These are phyloP conservation scores for Brachionus asplanchnoidis DNA, from an alignment of 1,140 invertebrate genomes.

Conservation along the genomic window DNA sequence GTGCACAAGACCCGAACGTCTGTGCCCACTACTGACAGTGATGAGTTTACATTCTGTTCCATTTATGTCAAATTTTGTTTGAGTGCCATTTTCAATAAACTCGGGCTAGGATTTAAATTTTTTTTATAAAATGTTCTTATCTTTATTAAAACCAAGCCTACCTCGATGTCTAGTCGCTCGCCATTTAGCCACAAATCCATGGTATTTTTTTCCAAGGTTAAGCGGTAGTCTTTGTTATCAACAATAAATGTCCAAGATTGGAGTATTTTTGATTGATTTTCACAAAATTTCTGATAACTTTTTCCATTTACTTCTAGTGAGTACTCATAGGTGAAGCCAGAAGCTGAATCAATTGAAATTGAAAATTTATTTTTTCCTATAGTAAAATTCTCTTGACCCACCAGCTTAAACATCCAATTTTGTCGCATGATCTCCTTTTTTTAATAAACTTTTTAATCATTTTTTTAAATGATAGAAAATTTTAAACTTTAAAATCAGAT, in stretches of 20 bases:
- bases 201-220: constrained; percentile 74
- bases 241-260: constrained; percentile 63
- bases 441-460: constrained; percentile 42
- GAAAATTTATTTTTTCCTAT: constrained; percentile 60
- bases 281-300: constrained; percentile 69
- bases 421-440: constrained; percentile 68
- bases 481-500: constrained; percentile 14
- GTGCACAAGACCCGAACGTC: constrained; percentile 29
- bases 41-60: not conserved
- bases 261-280: constrained; percentile 68
- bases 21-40: constrained; percentile 22
- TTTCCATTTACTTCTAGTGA: constrained; percentile 65
- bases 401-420: constrained; percentile 83
- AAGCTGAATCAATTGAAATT: constrained; percentile 69
- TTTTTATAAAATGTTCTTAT: not conserved
- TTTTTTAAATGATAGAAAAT: constrained; percentile 41
- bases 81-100: constrained; percentile 40
- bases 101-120: not conserved
- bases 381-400: constrained; percentile 67
- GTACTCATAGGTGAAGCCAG: constrained; percentile 75
- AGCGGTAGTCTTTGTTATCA: constrained; percentile 56
- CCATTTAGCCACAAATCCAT: constrained; percentile 75
- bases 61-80: constrained; percentile 3
- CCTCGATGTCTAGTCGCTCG: constrained; percentile 63
- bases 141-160: constrained; percentile 47